A percentile compares a stretch with the other conserved stretches of the same genome.
These are phyloP conservation scores for Lathamus discolor DNA, from an alignment of 2,113 vertebrate genomes.

Conservation along the genomic window DNA sequence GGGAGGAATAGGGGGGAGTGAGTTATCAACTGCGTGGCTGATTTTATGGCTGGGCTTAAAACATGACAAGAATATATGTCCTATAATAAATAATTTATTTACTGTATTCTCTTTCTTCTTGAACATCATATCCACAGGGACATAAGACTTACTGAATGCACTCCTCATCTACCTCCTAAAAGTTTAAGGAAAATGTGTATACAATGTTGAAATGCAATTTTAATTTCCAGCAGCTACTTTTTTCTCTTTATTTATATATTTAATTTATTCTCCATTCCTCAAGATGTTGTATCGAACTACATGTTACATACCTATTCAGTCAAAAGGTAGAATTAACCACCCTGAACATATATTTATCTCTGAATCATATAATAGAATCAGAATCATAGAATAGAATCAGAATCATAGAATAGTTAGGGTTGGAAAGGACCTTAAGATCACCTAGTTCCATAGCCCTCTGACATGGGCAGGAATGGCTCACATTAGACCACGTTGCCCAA, in stretches of 20 bases:
- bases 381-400: not conserved
- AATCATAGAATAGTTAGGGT: not conserved
- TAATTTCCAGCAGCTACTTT: not conserved
- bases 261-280: not conserved
- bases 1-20: too few species aligned
- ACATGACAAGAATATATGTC: not conserved
- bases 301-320: not conserved
- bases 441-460: not conserved
- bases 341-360: not conserved
- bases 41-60: too few species aligned
- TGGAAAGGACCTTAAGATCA: not conserved
- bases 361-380: not conserved
- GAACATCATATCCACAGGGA: not conserved
- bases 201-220: not conserved
- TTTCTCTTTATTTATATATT: not conserved
- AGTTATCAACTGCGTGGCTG: too few species aligned
- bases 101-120: not conserved
- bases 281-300: not conserved
- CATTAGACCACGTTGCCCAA: not conserved
- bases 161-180: not conserved
- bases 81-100: not conserved
- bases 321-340: not conserved
- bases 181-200: not conserved
- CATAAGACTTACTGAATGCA: not conserved
- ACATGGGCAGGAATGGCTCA: not conserved